These are phyloP conservation scores for Aethina tumida DNA, from an alignment of 1,140 invertebrate genomes.

Conservation along the genomic window DNA sequence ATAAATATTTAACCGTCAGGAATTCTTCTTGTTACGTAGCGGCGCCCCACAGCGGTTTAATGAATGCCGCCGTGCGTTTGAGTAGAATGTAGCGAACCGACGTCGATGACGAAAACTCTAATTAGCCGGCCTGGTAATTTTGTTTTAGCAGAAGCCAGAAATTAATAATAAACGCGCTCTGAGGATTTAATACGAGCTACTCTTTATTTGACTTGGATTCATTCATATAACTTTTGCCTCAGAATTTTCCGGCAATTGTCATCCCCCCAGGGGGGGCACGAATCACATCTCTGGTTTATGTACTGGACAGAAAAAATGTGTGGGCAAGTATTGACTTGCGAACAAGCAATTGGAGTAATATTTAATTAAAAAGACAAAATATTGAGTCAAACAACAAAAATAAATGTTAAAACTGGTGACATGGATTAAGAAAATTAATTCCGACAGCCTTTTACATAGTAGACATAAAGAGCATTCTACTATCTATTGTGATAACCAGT, in stretches of 20 bases:
- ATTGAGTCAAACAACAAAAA: too few species aligned
- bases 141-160: slow-evolving; percentile 2
- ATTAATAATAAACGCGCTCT: slow-evolving; percentile 3
- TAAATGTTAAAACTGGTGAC: too few species aligned
- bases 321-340: too few species aligned
- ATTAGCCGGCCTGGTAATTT: slow-evolving; percentile 5
- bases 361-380: too few species aligned
- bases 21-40: slow-evolving; percentile 8
- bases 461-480: too few species aligned
- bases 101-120: neutral
- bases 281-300: too few species aligned
- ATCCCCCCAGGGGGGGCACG: slow-evolving; percentile 1
- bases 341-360: too few species aligned
- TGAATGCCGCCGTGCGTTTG: neutral
- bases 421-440: too few species aligned
- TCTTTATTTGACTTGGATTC: slow-evolving; percentile 5
- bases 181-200: slow-evolving; percentile 3
- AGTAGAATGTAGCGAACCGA: neutral
- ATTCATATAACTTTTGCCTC: slow-evolving; percentile 3
- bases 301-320: too few species aligned
- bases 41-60: neutral
- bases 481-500: too few species aligned
- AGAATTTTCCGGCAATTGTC: slow-evolving; percentile 4
- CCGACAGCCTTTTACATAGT: too few species aligned
- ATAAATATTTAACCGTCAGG: too few species aligned